phyloP scores from a whole-genome alignment of 1,140 invertebrate species.

The Oreohelix idahoensis region DNA sequence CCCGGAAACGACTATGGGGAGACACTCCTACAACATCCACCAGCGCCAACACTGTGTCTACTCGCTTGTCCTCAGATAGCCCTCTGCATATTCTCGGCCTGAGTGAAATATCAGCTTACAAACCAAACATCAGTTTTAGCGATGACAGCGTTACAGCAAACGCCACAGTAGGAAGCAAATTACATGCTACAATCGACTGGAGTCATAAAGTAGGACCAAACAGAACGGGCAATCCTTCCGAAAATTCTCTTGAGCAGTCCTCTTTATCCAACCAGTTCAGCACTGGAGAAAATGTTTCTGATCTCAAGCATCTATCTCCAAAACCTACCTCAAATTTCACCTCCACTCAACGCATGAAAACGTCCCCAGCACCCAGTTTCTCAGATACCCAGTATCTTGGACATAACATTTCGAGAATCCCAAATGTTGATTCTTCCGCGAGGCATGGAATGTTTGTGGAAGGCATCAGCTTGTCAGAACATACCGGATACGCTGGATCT shows the following conservation, averaged over 20 bases:
- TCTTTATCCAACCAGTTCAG: too few relatives aligned
- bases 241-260: background rate
- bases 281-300: background rate
- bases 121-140: slow-evolving; percentile 67
- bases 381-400: background rate
- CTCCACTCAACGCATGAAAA: background rate
- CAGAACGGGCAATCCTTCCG: background rate
- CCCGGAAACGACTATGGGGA: slow-evolving; percentile 5
- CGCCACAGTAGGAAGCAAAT: slow-evolving; percentile 52
- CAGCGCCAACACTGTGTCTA: slow-evolving; percentile 2
- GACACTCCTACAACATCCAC: slow-evolving; percentile 12
- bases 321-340: background rate
- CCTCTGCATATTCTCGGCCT: background rate
- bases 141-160: slow-evolving; percentile 69
- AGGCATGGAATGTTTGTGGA: slow-evolving; percentile 32
- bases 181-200: background rate
- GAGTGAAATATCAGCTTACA: slow-evolving; percentile 35
- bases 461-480: background rate
- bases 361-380: background rate
- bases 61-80: slow-evolving; percentile 6
- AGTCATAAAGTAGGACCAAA: background rate
- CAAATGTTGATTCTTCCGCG: background rate
- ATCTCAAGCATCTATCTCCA: too few relatives aligned
- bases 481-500: background rate
- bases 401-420: slow-evolving; percentile 24